phyloP scores from a whole-genome alignment of 2,888 invertebrate genomes.

The Dynastes grantii region DNA sequence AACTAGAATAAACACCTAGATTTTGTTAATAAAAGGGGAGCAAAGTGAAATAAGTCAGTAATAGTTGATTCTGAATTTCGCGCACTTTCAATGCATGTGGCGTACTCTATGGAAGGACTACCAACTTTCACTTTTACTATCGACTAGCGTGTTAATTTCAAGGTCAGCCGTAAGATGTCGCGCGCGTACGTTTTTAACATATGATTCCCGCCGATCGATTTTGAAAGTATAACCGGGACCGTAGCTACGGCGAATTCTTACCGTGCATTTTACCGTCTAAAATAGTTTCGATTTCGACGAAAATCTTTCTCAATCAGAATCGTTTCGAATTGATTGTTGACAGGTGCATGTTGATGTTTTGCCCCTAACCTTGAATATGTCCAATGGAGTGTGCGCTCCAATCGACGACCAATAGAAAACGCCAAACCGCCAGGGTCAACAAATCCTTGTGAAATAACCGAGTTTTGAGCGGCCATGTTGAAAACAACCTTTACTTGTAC shows the following conservation, averaged over 20 bases:
- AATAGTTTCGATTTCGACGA: conserved; percentile 6
- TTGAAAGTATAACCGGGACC: not conserved
- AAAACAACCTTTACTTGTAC: conserved; percentile 70
- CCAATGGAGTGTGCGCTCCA: conserved; percentile 68
- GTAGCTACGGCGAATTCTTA: not conserved
- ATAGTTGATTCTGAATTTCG: conserved; percentile 47
- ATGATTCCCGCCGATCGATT: conserved; percentile 34
- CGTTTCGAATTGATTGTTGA: conserved; percentile 60
- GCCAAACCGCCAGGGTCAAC: conserved; percentile 71
- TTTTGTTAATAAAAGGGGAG: conserved; percentile 10
- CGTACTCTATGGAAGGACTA: conserved; percentile 54
- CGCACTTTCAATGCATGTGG: conserved; percentile 50
- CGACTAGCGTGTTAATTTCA: conserved; percentile 48
- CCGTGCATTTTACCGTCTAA: not conserved
- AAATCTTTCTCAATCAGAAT: conserved; percentile 13
- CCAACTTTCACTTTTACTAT: conserved; percentile 58
- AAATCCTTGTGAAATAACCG: conserved; percentile 72
- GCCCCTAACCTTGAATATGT: conserved; percentile 71
- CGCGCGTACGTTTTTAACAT: conserved; percentile 34
- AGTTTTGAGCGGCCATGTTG: conserved; percentile 72
- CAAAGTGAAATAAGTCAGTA: not conserved
- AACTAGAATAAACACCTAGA: too few species aligned
- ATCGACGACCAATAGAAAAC: conserved; percentile 67
- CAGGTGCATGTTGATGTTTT: conserved; percentile 71
- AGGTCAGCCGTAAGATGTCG: conserved; percentile 55